Percentiles rank a stretch among this genome's conserved stretches.
Evolutionary conservation across 2,797 vertebrate genomes (phyloP).

Genomic region (Perodicticus potto): DNA sequence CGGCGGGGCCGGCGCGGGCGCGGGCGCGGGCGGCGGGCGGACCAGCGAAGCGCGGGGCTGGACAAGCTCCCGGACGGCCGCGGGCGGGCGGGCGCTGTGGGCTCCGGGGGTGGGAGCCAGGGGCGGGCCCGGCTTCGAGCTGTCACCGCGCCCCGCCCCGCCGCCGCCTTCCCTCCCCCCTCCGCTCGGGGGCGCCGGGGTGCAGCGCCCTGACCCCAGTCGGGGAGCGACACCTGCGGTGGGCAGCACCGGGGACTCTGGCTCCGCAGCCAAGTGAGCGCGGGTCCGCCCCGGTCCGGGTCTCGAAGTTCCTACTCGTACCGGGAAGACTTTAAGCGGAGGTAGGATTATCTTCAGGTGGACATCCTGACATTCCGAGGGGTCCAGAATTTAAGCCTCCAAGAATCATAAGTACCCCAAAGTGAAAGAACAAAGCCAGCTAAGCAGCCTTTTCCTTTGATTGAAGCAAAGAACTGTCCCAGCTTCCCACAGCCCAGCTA

Average conservation of each 20-base stretch:
- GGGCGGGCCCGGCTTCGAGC: slow-evolving; percentile 52
- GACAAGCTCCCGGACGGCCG: slow-evolving; percentile 37
- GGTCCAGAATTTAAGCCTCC: not conserved
- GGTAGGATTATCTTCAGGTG: not conserved
- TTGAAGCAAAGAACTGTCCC: not conserved
- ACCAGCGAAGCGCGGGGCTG: slow-evolving; percentile 55
- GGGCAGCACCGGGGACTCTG: not conserved
- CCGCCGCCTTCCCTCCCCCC: not conserved
- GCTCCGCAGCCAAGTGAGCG: not conserved
- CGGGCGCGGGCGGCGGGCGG: slow-evolving; percentile 4
- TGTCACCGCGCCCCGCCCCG: slow-evolving; percentile 69
- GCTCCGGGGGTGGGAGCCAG: slow-evolving; percentile 64
- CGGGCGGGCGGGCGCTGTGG: slow-evolving; percentile 30
- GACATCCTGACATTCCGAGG: not conserved
- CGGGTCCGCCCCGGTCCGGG: not conserved
- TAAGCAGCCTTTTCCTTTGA: not conserved
- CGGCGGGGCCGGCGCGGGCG: not conserved
- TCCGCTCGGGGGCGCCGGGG: slow-evolving; percentile 49
- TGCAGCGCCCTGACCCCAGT: not conserved
- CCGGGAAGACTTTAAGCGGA: not conserved
- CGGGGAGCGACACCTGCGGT: not conserved
- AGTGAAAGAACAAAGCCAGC: not conserved
- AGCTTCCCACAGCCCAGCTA: not conserved
- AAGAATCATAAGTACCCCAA: not conserved
- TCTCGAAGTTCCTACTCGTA: not conserved